These are phyloP conservation scores for Busseola fusca DNA, from an alignment of 2,888 invertebrate species.

Conservation along the genomic window DNA sequence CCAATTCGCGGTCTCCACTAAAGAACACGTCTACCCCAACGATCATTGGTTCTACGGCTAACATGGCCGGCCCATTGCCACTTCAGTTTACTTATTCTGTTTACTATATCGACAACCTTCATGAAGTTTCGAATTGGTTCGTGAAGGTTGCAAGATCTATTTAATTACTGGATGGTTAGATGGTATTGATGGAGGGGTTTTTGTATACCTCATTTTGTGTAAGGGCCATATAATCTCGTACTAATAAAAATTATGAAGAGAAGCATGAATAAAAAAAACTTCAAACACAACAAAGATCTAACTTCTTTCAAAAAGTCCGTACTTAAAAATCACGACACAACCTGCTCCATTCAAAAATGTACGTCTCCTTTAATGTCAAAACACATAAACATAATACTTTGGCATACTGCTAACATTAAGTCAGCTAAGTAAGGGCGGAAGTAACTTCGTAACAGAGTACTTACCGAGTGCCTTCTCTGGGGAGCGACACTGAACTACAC, in stretches of 20 bases:
- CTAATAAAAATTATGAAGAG: background rate
- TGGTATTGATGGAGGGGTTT: background rate
- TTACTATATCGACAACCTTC: too few species aligned
- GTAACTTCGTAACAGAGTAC: constrained; percentile 44
- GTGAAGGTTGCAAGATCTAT: too few species aligned
- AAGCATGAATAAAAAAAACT: background rate
- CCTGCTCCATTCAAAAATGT: background rate
- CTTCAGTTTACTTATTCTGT: too few species aligned
- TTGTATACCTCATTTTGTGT: background rate
- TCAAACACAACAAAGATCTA: background rate
- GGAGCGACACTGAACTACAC: constrained; percentile 39
- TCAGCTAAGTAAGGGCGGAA: constrained; percentile 55
- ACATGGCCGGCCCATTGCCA: too few species aligned
- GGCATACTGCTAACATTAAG: constrained; percentile 29
- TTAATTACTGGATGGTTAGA: background rate
- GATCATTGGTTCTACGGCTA: too few species aligned
- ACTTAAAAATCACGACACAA: background rate
- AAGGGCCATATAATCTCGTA: background rate
- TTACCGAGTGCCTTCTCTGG: constrained; percentile 42
- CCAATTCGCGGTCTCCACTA: too few species aligned
- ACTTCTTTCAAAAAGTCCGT: background rate
- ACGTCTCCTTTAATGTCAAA: constrained; percentile 10
- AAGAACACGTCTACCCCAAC: too few species aligned
- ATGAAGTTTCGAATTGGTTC: too few species aligned
- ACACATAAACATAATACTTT: constrained; percentile 38